Evolutionary conservation across 37 sponge, comb jelly and placozoan species (phyloP), one percentile per base, ranked within the genome.

Genomic region (Aplysina aerophoba): DNA sequence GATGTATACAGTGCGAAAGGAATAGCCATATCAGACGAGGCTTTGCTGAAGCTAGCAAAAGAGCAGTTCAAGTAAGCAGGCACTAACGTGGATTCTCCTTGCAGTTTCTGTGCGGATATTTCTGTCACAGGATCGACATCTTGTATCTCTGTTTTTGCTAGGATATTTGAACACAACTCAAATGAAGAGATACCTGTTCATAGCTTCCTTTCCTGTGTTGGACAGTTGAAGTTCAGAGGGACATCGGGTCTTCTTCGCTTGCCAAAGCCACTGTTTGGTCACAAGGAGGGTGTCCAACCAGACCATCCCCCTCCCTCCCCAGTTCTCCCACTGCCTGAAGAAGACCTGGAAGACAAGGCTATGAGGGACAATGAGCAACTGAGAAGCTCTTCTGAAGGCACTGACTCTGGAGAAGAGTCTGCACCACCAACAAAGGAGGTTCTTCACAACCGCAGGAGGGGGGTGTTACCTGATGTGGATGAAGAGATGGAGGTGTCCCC

Each of bases 141-240:
- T 28, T 28, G 24, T 27, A 58, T 19, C 19, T 58, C 19, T 58
- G 28, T 62, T 40, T 4, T 34, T 61, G 53, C 56, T 72, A 84
- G 85, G 28, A 72, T 57, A 2, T 86, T 86, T 44, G 55, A 54
- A 30, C 80, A 66, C 8, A 80, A 79, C n/a, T 75, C 85, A 39
- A 75, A 80, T 15, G 66, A 87, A 2, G 84, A 87, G 0, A 73
- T 97, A 31, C 65, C 88, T n/a, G 88, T 97, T 27, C 63, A 63
- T 36, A 65, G 66, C 24, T 97, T 97, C 55, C 80, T 93, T 5
- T 85, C 67, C 16, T 83, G 89, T 3, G 98, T 97, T 55, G 98
- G 98, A 0, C 90, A 91, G 80, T 89, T 97, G 33, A 94, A 94
- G 81, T 94, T 97, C 75, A 84, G 98, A n/a, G 98, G 98, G 25